A percentile compares a stretch with the other conserved stretches of the same genome.
Evolutionary conservation across 2,797 vertebrate species (phyloP).

Genomic region (Mycteria americana): DNA sequence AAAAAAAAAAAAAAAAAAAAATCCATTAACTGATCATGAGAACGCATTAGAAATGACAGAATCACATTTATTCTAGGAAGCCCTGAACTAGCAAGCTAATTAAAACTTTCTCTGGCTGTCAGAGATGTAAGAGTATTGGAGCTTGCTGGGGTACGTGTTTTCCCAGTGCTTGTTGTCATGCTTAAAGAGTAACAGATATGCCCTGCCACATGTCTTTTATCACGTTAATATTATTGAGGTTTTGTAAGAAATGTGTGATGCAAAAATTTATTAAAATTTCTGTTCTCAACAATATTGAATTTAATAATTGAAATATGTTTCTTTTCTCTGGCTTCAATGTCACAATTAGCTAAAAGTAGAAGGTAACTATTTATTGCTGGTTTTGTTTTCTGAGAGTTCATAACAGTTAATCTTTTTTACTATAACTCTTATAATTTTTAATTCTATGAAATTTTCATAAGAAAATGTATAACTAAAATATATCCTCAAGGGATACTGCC

Average conservation of each 20-base stretch:
- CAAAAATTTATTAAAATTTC: neutral
- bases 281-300: neutral
- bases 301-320: neutral
- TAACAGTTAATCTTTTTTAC: neutral
- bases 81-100: conserved; percentile 26
- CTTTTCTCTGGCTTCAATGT: neutral
- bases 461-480: neutral
- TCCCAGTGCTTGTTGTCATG: neutral
- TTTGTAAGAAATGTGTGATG: neutral
- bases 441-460: neutral
- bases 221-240: neutral
- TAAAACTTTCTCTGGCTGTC: conserved; percentile 43
- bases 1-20: neutral
- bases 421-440: rapidly evolving
- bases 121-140: neutral
- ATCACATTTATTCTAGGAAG: conserved; percentile 1
- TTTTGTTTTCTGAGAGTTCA: neutral
- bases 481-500: neutral
- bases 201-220: neutral
- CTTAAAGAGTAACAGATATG: neutral
- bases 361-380: neutral
- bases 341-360: neutral
- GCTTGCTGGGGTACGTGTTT: neutral
- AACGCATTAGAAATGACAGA: conserved; percentile 6
- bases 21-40: neutral